Evolutionary conservation across 2,888 invertebrate species (phyloP).

Genomic region (Hydropsyche betteni): DNA sequence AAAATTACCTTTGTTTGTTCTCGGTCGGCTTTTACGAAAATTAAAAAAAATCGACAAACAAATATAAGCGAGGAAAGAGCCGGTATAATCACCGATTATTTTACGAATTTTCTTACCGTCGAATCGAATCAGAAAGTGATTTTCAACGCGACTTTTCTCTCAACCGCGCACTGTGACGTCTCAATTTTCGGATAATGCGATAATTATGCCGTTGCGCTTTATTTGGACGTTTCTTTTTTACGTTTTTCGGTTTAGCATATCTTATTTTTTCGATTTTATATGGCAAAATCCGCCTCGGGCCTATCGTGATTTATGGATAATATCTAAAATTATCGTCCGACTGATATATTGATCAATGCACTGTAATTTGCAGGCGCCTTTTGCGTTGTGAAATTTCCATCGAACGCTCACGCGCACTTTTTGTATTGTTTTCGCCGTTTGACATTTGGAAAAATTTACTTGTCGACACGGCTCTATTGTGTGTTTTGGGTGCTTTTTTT

Average conservation of each 20-base stretch:
- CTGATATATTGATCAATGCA: slow-evolving; percentile 13
- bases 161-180: too few relatives aligned
- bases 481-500: not conserved
- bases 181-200: not conserved
- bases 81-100: too few relatives aligned
- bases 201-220: not conserved
- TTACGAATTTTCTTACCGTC: too few relatives aligned
- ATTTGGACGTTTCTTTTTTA: too few relatives aligned
- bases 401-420: not conserved
- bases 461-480: too few relatives aligned
- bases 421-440: not conserved
- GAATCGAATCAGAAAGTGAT: too few relatives aligned
- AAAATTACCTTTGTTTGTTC: too few relatives aligned
- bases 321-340: slow-evolving; percentile 12
- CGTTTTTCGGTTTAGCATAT: not conserved
- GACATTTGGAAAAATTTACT: too few relatives aligned
- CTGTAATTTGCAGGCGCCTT: not conserved
- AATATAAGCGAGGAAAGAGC: too few relatives aligned
- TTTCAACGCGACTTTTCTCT: too few relatives aligned
- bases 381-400: not conserved
- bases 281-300: slow-evolving; percentile 1
- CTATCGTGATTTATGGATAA: slow-evolving; percentile 20
- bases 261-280: not conserved
- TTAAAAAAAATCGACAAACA: too few relatives aligned
- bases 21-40: too few relatives aligned